phyloP scores from a whole-genome alignment of 1,140 invertebrate species.

The Helicoverpa zea region DNA sequence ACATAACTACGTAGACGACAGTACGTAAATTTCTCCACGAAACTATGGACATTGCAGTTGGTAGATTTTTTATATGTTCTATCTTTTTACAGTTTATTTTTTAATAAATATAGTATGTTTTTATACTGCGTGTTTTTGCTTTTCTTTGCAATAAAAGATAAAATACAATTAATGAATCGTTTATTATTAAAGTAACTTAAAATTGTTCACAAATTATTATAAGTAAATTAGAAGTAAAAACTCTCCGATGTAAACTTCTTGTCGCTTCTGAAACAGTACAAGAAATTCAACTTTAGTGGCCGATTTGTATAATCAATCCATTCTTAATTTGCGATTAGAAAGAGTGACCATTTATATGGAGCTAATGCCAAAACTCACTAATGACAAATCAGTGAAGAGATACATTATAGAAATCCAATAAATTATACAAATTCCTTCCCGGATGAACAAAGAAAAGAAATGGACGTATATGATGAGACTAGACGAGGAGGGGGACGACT shows the following conservation, averaged over 20 bases:
- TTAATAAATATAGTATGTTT: not conserved
- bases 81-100: conserved; percentile 6
- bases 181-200: conserved; percentile 53
- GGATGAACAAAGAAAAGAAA: too few relatives aligned
- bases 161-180: conserved; percentile 27
- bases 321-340: not conserved
- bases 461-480: too few relatives aligned
- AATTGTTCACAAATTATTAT: conserved; percentile 30
- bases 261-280: conserved; percentile 65
- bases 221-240: conserved; percentile 70
- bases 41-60: not conserved
- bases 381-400: too few relatives aligned
- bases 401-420: too few relatives aligned
- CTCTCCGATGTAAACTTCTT: conserved; percentile 72
- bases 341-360: too few relatives aligned
- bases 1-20: not conserved
- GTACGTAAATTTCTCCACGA: not conserved
- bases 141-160: not conserved
- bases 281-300: not conserved
- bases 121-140: not conserved
- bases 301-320: too few relatives aligned
- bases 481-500: too few relatives aligned
- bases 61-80: not conserved
- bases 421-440: too few relatives aligned
- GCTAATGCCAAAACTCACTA: too few relatives aligned